Evolutionary conservation across 2,113 vertebrate genomes (phyloP).

Genomic region (Orycteropus afer): DNA sequence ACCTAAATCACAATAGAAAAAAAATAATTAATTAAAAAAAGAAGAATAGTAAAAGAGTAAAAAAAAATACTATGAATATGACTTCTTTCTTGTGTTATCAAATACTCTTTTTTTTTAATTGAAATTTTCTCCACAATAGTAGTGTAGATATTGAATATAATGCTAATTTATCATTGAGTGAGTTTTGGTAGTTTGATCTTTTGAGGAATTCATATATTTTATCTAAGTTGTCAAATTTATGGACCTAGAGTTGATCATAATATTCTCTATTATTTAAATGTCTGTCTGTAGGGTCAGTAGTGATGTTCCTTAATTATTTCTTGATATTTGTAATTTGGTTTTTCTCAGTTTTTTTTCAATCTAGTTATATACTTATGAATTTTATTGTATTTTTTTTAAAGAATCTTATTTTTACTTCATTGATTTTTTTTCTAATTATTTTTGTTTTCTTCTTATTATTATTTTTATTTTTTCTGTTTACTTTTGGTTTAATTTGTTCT

Average conservation of each 20-base stretch:
- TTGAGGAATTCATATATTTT: background rate
- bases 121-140: background rate
- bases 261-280: background rate
- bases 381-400: background rate
- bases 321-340: background rate
- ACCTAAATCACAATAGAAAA: background rate
- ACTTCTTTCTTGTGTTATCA: background rate
- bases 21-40: background rate
- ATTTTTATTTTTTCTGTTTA: background rate
- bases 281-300: background rate
- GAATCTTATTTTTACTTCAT: background rate
- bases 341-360: background rate
- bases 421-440: background rate
- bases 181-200: background rate
- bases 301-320: slow-evolving; percentile 7
- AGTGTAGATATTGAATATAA: background rate
- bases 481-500: background rate
- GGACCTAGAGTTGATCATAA: background rate
- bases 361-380: background rate
- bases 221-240: slow-evolving; percentile 1
- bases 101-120: background rate
- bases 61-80: background rate
- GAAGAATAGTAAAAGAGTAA: background rate
- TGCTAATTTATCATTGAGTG: background rate
- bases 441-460: slow-evolving; percentile 20